Percentiles rank a stretch among this genome's conserved stretches.
These are phyloP conservation scores for Oreochromis spilurus DNA, from an alignment of 2,113 vertebrate species.

Conservation along the genomic window DNA sequence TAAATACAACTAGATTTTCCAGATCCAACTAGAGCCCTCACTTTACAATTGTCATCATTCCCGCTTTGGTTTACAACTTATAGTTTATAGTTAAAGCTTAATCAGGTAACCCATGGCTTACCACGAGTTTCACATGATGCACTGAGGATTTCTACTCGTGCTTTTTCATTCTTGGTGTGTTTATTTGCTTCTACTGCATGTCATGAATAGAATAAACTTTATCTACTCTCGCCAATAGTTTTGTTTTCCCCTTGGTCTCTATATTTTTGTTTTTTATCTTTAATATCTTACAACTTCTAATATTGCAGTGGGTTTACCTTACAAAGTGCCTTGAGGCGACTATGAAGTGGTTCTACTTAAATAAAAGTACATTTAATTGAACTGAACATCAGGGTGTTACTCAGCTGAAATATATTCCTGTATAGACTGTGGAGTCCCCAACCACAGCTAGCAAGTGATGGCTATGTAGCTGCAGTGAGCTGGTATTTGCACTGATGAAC, in stretches of 20 bases:
- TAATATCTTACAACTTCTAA: background rate
- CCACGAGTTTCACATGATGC: background rate
- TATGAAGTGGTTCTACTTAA: background rate
- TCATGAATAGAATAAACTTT: background rate
- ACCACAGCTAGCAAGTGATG: background rate
- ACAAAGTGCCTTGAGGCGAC: background rate
- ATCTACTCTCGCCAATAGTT: background rate
- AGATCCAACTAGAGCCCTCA: background rate
- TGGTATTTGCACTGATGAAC: background rate
- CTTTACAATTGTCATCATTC: background rate
- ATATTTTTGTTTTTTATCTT: background rate
- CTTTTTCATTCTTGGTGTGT: background rate
- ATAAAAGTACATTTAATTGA: background rate
- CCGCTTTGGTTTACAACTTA: background rate
- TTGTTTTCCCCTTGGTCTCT: background rate
- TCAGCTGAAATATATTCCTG: background rate
- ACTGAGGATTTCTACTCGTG: background rate
- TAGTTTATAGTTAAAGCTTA: background rate
- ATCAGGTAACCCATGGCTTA: background rate
- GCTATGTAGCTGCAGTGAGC: background rate
- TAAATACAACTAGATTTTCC: background rate
- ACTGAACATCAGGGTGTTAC: background rate
- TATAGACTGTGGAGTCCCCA: background rate
- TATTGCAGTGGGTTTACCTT: background rate
- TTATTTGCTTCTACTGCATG: background rate